Conservation (phyloP, 2,888 invertebrate genomes). For the Argyresthia albistria region DNA sequence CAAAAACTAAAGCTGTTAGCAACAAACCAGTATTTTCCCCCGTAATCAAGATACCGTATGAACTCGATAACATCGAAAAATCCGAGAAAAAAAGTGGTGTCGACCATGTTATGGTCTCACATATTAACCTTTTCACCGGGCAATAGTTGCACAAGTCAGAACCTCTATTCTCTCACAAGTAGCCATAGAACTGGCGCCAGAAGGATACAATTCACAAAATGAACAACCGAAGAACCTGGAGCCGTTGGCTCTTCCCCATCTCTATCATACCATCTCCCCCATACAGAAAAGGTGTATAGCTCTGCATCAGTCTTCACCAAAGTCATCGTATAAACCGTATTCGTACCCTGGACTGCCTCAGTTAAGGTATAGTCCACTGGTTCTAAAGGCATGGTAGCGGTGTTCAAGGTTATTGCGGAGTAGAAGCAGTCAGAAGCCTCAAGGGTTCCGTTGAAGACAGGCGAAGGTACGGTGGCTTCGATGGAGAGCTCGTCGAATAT, state of each 20-base stretch:
- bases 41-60: too few relatives aligned
- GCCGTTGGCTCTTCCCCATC: conserved; percentile 42
- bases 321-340: conserved; percentile 22
- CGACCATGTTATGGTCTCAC: too few relatives aligned
- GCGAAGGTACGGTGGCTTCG: conserved; percentile 46
- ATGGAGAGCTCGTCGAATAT: conserved; percentile 59
- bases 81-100: too few relatives aligned
- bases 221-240: conserved; percentile 5
- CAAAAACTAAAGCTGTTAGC: too few relatives aligned
- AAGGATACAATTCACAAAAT: conserved; percentile 2
- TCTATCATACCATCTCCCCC: conserved; percentile 59
- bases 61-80: too few relatives aligned
- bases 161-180: neutral
- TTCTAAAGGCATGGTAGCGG: conserved; percentile 62
- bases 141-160: neutral
- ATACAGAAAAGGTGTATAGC: conserved; percentile 63
- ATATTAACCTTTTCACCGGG: too few relatives aligned
- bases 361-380: conserved; percentile 32
- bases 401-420: conserved; percentile 61
- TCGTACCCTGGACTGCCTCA: conserved; percentile 11
- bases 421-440: conserved; percentile 41
- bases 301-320: conserved; percentile 29
- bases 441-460: conserved; percentile 21
- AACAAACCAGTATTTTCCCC: too few relatives aligned
- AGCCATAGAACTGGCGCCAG: conserved; percentile 1